phyloP scores from a whole-genome alignment of 2,797 vertebrate genomes.

The Anguilla megastoma region DNA sequence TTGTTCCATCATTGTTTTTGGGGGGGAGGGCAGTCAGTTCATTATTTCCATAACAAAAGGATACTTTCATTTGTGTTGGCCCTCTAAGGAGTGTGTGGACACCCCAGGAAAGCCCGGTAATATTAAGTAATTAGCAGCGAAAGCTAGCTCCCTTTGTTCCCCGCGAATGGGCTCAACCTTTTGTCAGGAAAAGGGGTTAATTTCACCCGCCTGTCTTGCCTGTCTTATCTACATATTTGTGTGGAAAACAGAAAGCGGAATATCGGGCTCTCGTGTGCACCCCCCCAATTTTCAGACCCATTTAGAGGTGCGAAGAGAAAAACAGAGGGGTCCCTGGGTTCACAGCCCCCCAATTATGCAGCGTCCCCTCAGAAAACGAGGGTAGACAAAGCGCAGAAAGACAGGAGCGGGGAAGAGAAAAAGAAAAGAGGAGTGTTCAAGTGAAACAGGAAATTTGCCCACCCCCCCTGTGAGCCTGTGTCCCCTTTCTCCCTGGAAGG shows the following conservation, averaged over 20 bases:
- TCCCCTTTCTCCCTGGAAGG: neutral
- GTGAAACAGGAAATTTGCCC: conserved; percentile 4
- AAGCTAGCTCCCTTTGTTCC: conserved; percentile 10
- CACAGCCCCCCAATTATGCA: neutral
- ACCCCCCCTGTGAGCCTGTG: neutral
- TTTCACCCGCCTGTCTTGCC: neutral
- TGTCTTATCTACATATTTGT: conserved; percentile 16
- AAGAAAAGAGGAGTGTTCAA: neutral
- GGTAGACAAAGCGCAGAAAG: neutral
- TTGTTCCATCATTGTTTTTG: neutral
- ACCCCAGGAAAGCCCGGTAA: neutral
- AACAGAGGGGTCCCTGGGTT: neutral
- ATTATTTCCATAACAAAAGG: conserved; percentile 17
- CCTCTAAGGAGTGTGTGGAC: neutral
- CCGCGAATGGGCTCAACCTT: neutral
- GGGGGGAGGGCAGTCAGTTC: too few relatives aligned
- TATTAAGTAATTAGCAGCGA: conserved; percentile 15
- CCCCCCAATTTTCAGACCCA: neutral
- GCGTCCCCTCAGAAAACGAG: neutral
- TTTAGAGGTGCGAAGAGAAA: neutral
- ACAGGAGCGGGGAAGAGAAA: neutral
- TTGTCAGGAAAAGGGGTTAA: conserved; percentile 1
- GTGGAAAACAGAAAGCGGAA: conserved; percentile 2
- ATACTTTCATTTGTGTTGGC: neutral
- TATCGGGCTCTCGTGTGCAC: neutral